Conservation (phyloP, 1,140 invertebrate species). For the Hyposmocoma kahamanoa region DNA sequence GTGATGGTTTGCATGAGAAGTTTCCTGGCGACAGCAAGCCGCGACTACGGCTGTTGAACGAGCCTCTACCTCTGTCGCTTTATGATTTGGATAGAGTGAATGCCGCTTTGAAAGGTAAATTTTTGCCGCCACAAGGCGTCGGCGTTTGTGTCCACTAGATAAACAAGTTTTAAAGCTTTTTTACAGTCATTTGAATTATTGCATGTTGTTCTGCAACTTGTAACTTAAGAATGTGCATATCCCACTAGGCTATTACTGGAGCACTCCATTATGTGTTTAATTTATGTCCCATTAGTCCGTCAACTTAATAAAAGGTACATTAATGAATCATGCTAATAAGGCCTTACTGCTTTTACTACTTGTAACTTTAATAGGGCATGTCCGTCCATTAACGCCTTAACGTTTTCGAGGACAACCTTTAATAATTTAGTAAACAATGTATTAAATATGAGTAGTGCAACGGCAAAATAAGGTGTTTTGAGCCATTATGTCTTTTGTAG, state of each 20-base stretch:
- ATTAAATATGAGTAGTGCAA: too few species aligned
- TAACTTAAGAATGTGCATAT: background rate
- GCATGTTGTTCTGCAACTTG: slow-evolving; percentile 2
- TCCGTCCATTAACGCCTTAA: too few species aligned
- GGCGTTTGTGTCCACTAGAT: slow-evolving; percentile 33
- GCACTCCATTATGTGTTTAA: too few species aligned
- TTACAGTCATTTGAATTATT: too few species aligned
- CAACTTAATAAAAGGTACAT: background rate
- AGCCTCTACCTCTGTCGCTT: slow-evolving; percentile 62
- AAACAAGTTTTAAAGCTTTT: slow-evolving; percentile 42
- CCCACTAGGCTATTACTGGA: too few species aligned
- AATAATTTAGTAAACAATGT: too few species aligned
- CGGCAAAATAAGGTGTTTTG: too few species aligned
- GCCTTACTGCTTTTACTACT: too few species aligned
- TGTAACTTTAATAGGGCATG: too few species aligned
- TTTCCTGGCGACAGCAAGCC: slow-evolving; percentile 39
- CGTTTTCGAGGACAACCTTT: too few species aligned
- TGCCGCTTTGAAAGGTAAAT: slow-evolving; percentile 69
- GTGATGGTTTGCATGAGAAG: slow-evolving; percentile 53
- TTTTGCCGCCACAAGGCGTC: slow-evolving; percentile 51
- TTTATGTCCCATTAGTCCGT: background rate
- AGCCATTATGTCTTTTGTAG: too few species aligned
- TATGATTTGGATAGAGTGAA: slow-evolving; percentile 68
- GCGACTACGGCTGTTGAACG: slow-evolving; percentile 55
- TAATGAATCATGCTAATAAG: slow-evolving; percentile 1